phyloP scores from a whole-genome alignment of 2,888 invertebrate genomes.

The Calameuta filiformis region DNA sequence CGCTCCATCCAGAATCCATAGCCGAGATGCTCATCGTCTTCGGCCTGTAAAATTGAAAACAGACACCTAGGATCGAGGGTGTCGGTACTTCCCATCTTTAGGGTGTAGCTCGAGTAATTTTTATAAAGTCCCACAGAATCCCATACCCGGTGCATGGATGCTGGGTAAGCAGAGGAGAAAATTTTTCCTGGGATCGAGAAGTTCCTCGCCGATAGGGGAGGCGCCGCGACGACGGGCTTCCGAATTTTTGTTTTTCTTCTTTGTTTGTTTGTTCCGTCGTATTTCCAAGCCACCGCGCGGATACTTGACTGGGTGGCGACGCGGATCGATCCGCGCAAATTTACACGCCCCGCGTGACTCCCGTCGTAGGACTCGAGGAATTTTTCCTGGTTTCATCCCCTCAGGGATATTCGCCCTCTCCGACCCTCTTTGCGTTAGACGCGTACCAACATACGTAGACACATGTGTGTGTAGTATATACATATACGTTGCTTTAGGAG shows the following conservation, averaged over 20 bases:
- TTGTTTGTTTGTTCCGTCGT: slow-evolving; percentile 53
- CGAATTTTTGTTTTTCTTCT: slow-evolving; percentile 48
- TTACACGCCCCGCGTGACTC: slow-evolving; percentile 46
- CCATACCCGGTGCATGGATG: neutral
- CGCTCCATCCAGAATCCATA: neutral
- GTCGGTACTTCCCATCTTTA: neutral
- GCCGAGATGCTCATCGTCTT: neutral
- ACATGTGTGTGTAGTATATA: neutral
- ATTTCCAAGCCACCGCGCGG: slow-evolving; percentile 39
- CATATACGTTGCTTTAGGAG: neutral
- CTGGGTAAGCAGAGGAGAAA: neutral
- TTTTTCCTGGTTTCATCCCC: slow-evolving; percentile 44
- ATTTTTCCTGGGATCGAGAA: slow-evolving; percentile 26
- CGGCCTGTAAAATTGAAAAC: neutral
- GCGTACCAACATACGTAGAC: neutral
- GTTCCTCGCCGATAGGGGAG: slow-evolving; percentile 34
- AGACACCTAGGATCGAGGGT: neutral
- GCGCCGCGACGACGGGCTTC: slow-evolving; percentile 56
- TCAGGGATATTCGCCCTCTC: slow-evolving; percentile 9
- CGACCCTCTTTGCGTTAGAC: neutral
- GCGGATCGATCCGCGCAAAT: slow-evolving; percentile 56
- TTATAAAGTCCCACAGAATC: neutral
- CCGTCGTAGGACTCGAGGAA: slow-evolving; percentile 44
- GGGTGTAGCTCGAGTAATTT: neutral
- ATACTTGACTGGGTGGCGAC: slow-evolving; percentile 41